Evolutionary conservation across 2,797 vertebrate species (phyloP), one percentile per base, ranked within the genome.

Genomic region (Tenualosa ilisha): DNA sequence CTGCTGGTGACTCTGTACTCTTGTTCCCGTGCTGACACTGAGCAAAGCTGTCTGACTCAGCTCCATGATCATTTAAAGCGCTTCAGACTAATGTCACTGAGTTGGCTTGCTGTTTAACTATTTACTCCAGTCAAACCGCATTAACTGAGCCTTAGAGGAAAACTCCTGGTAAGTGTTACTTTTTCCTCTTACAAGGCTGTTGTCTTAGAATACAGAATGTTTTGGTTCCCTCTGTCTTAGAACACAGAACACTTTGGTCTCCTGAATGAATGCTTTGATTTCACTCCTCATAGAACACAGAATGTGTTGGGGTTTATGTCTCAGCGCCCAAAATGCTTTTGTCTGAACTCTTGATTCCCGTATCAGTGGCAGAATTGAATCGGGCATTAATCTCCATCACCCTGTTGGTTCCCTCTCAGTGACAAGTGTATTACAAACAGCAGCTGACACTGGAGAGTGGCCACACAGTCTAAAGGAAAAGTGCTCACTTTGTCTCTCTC

Each of bases 51-150:
- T 72, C 65, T 72, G 26, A 31, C 65, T 31, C 9, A 4, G 11
- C 11, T 13, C 65, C 65, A 37, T 72, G 37, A 72, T 40, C 65
- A 72, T 72, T 72, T 72, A 72, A 72, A 72, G 65, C 12, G 65
- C 26, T 37, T 31, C 26, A 24, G 26, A 72, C 65, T 37, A 72
- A 72, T 31, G 26, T 72, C 37, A 3, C 65, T 37, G n/a, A 5
- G 65, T 72, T 31, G 65, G 26, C 65, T 17, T 37, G 26, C 26
- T 72, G 11, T 72, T 72, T 72, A 72, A 72, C 11, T 72, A 37
- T 72, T 72, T 72, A 72, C 37, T 72, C 65, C 65, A 72, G 65
- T 72, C 65, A 72, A 72, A 37, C 65, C 26, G 37, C 37, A 31
- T 72, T 72, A 72, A 72, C 17, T 12, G 65, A 31, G 53, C 53